These are phyloP conservation scores for Torymus aiolomorphi DNA, from an alignment of 2,888 invertebrate genomes.

Conservation along the genomic window DNA sequence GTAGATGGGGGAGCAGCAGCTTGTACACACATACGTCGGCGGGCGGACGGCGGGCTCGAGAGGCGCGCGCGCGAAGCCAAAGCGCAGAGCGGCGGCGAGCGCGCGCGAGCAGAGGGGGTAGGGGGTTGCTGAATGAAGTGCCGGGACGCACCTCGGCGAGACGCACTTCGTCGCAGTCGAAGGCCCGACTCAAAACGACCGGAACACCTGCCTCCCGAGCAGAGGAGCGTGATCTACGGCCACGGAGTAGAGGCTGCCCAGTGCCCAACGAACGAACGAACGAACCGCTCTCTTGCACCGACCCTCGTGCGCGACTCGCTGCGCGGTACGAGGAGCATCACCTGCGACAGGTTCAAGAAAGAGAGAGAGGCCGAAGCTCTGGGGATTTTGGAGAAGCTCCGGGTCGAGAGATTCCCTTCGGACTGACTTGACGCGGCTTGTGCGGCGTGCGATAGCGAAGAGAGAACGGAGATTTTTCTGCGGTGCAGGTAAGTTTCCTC, in stretches of 20 bases:
- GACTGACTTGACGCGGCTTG: no score
- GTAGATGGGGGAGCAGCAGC: conserved; percentile 40
- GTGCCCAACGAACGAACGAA: conserved; percentile 60
- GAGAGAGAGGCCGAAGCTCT: no score
- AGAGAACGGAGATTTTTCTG: not conserved
- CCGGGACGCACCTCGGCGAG: conserved; percentile 65
- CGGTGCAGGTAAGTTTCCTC: not conserved
- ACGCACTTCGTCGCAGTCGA: conserved; percentile 66
- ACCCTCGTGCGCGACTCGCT: no score
- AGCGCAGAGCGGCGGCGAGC: conserved; percentile 37
- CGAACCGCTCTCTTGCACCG: conserved; percentile 37
- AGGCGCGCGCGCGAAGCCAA: conserved; percentile 1
- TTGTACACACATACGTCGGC: not conserved
- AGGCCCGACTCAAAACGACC: conserved; percentile 45
- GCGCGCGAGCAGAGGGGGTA: conserved; percentile 62
- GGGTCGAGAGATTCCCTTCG: no score
- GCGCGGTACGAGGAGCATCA: no score
- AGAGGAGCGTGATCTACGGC: not conserved
- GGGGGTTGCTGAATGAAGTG: conserved; percentile 72
- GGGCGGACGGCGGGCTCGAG: no score
- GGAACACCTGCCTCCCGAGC: not conserved
- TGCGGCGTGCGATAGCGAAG: no score
- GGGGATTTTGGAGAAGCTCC: no score
- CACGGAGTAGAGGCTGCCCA: not conserved
- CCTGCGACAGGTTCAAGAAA: no score